These are phyloP conservation scores for Neodontobutis hainanensis DNA, from an alignment of 2,113 vertebrate genomes.

Conservation along the genomic window DNA sequence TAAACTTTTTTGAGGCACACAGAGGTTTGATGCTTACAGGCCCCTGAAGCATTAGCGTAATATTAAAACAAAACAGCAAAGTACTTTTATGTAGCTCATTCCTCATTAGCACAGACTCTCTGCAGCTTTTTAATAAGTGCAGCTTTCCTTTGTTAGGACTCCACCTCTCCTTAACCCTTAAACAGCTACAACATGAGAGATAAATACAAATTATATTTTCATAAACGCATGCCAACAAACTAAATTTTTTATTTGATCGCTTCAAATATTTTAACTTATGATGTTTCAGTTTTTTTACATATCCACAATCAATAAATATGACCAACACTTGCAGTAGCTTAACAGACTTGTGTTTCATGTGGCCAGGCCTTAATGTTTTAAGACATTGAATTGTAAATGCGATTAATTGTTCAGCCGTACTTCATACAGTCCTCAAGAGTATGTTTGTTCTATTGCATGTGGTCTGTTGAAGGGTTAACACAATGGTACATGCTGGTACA, in stretches of 20 bases:
- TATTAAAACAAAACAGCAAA: conserved; percentile 59
- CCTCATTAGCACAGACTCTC: conserved; percentile 54
- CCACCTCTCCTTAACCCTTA: conserved; percentile 15
- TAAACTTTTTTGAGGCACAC: conserved; percentile 49
- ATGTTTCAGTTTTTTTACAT: too few relatives aligned
- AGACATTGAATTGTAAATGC: too few relatives aligned
- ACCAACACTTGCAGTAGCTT: too few relatives aligned
- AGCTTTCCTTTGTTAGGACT: conserved; percentile 20
- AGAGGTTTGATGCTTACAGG: conserved; percentile 54
- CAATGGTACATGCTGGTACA: conserved; percentile 37
- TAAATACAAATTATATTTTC: too few relatives aligned
- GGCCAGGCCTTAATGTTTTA: too few relatives aligned
- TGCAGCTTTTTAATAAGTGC: conserved; percentile 50
- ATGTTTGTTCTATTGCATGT: not conserved
- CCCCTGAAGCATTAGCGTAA: conserved; percentile 47
- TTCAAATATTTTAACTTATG: too few relatives aligned
- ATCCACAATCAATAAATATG: too few relatives aligned
- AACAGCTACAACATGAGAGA: not conserved
- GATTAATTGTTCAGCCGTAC: too few relatives aligned
- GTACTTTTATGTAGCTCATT: conserved; percentile 56
- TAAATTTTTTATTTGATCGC: too few relatives aligned
- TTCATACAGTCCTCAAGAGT: too few relatives aligned
- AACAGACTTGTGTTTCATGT: too few relatives aligned
- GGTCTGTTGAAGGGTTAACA: not conserved
- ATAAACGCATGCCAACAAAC: too few relatives aligned